Conservation (phyloP, 1,140 invertebrate genomes). For the Aleiodes sp. region DNA sequence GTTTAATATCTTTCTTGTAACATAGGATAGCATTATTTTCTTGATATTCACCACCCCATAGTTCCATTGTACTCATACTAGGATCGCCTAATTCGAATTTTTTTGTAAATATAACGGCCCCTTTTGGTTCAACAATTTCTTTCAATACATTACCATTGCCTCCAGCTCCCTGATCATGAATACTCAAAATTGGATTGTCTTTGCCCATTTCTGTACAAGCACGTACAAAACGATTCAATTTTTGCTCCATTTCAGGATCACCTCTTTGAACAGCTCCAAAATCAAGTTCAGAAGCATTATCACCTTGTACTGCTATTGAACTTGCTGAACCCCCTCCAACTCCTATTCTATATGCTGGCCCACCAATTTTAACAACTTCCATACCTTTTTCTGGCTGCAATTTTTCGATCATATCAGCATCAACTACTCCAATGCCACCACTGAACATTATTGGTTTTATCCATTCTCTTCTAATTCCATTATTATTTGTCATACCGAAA, state of each 20-base stretch:
- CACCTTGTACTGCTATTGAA: constrained; percentile 90
- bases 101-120: constrained; percentile 89
- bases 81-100: constrained; percentile 93
- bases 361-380: constrained; percentile 93
- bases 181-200: constrained; percentile 91
- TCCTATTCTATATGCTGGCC: constrained; percentile 96
- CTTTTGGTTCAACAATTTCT: constrained; percentile 93
- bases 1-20: constrained; percentile 69
- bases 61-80: constrained; percentile 89
- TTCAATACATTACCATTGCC: constrained; percentile 99
- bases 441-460: constrained; percentile 99
- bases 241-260: constrained; percentile 99
- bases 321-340: constrained; percentile 97
- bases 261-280: constrained; percentile 97
- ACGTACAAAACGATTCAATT: constrained; percentile 91
- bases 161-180: constrained; percentile 96
- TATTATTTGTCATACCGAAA: constrained; percentile 79
- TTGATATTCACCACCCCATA: constrained; percentile 99
- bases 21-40: constrained; percentile 93
- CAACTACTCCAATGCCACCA: constrained; percentile 92
- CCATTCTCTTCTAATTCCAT: constrained; percentile 84
- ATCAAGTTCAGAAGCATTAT: constrained; percentile 87
- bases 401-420: constrained; percentile 82
- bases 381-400: constrained; percentile 76
- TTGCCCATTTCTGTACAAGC: constrained; percentile 86